These are phyloP conservation scores for Amaurobius ferox DNA, from an alignment of 2,888 invertebrate genomes.

Conservation along the genomic window DNA sequence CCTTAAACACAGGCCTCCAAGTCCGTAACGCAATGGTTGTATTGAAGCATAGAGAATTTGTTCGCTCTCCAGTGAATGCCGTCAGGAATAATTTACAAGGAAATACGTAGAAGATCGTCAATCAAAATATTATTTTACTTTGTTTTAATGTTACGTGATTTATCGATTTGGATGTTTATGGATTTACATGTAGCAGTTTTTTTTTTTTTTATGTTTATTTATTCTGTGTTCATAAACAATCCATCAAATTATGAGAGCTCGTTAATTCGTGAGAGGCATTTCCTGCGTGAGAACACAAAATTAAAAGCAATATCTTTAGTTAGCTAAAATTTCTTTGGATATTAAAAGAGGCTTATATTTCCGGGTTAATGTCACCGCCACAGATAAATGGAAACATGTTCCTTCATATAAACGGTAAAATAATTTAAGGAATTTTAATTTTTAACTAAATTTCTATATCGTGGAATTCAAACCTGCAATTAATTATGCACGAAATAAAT, in stretches of 20 bases:
- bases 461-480: too few relatives aligned
- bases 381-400: too few relatives aligned
- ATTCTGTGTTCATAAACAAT: not conserved
- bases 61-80: not conserved
- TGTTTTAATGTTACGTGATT: not conserved
- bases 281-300: too few relatives aligned
- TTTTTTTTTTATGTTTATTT: not conserved
- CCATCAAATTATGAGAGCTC: not conserved
- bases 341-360: too few relatives aligned
- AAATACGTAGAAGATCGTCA: not conserved
- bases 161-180: not conserved
- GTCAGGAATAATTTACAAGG: not conserved
- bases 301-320: too few relatives aligned
- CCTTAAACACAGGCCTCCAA: not conserved
- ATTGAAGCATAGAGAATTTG: slow-evolving; percentile 9
- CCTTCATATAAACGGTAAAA: too few relatives aligned
- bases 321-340: too few relatives aligned
- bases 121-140: not conserved
- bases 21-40: not conserved
- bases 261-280: too few relatives aligned
- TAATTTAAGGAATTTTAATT: too few relatives aligned
- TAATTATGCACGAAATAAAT: too few relatives aligned
- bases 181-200: not conserved
- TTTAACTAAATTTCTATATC: too few relatives aligned
- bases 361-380: too few relatives aligned